Conservation (phyloP, 2,888 invertebrate genomes). For the Acrobasis repandana region DNA sequence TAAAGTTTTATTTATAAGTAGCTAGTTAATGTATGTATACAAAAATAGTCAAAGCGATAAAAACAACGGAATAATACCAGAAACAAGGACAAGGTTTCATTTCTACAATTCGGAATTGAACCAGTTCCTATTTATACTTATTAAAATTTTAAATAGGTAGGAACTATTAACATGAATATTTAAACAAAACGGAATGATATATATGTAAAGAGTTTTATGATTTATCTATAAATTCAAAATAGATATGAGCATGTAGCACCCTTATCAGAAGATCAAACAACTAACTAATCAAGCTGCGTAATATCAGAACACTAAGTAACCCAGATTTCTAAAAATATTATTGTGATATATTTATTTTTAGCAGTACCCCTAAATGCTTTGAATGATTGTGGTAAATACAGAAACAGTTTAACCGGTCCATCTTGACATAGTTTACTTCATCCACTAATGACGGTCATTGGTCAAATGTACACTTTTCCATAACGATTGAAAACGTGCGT, state of each 20-base stretch:
- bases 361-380: neutral
- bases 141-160: neutral
- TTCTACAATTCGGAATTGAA: conserved; percentile 13
- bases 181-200: too few relatives aligned
- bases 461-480: neutral
- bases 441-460: neutral
- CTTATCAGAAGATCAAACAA: too few relatives aligned
- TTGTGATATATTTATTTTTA: too few relatives aligned
- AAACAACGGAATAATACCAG: conserved; percentile 42
- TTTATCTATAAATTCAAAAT: too few relatives aligned
- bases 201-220: too few relatives aligned
- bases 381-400: neutral
- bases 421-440: neutral
- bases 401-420: neutral
- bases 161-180: neutral
- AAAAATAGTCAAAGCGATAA: conserved; percentile 21
- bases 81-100: conserved; percentile 36
- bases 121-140: neutral
- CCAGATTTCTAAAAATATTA: too few relatives aligned
- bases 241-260: too few relatives aligned
- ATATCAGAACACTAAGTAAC: too few relatives aligned
- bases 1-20: neutral
- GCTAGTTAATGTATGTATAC: conserved; percentile 9
- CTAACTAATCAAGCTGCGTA: too few relatives aligned
- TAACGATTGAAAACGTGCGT: neutral